Evolutionary conservation across 2,113 vertebrate genomes (phyloP).

Genomic region (Boleophthalmus pectinirostris): DNA sequence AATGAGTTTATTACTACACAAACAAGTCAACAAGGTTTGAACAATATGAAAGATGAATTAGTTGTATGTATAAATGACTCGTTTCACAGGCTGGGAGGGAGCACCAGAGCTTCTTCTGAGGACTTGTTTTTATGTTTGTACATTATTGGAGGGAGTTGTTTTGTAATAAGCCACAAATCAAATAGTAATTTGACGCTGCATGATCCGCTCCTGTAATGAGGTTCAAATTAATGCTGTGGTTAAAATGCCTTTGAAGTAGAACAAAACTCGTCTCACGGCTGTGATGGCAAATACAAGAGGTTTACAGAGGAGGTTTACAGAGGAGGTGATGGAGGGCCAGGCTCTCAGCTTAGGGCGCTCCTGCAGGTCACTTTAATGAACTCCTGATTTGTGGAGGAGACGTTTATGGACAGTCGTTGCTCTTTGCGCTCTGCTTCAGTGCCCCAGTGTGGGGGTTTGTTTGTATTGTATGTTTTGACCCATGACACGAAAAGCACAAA

Average conservation of each 20-base stretch:
- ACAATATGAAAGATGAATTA: not conserved
- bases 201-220: constrained; percentile 4
- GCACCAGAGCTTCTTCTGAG: not conserved
- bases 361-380: constrained; percentile 11
- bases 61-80: not conserved
- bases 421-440: constrained; percentile 1
- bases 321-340: not conserved
- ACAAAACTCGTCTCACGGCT: constrained; percentile 4
- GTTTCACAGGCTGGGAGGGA: not conserved
- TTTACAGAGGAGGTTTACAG: not conserved
- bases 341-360: constrained; percentile 1
- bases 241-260: constrained; percentile 1
- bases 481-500: not conserved
- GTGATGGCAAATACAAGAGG: not conserved
- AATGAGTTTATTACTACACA: not conserved
- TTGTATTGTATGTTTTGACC: not conserved
- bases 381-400: not conserved
- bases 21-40: not conserved
- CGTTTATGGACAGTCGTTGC: constrained; percentile 25
- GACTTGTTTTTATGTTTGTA: not conserved
- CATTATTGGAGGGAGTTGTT: not conserved
- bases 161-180: constrained; percentile 13
- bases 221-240: not conserved
- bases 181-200: constrained; percentile 9
- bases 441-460: not conserved